phyloP scores from a whole-genome alignment of 30 jellyfish, hydroid and myxozoan species.

The Hydractinia symbiolongicarpus region DNA sequence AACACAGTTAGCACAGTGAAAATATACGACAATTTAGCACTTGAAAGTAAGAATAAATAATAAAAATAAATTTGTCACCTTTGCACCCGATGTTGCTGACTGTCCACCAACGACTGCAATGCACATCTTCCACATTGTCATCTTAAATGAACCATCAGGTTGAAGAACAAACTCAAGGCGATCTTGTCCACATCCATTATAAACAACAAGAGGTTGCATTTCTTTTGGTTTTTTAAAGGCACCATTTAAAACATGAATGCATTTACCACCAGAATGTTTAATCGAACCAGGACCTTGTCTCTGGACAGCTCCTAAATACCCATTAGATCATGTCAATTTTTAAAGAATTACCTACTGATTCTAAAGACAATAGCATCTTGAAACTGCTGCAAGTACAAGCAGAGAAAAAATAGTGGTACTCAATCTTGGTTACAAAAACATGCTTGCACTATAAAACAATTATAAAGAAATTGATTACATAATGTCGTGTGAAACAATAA shows the following conservation, averaged over 20 bases:
- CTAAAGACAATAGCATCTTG: too few relatives aligned
- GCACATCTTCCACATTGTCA: constrained; percentile 57
- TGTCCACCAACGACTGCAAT: constrained; percentile 65
- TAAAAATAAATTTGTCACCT: constrained; percentile 20
- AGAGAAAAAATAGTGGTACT: not conserved
- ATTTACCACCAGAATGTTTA: constrained; percentile 67
- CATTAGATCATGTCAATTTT: too few relatives aligned
- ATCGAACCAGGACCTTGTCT: constrained; percentile 90
- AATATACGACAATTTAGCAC: too few relatives aligned
- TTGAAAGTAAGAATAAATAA: too few relatives aligned
- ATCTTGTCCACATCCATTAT: constrained; percentile 91
- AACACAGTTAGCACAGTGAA: too few relatives aligned
- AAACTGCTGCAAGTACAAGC: not conserved
- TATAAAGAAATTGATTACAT: too few relatives aligned
- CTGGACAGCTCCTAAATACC: constrained; percentile 59
- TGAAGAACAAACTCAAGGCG: constrained; percentile 59
- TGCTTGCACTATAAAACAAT: not conserved
- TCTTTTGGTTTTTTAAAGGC: constrained; percentile 83
- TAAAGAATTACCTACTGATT: too few relatives aligned
- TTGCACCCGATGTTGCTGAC: constrained; percentile 62
- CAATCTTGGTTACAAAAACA: not conserved
- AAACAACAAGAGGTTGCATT: constrained; percentile 69
- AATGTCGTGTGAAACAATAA: not conserved
- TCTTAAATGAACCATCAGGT: constrained; percentile 53
- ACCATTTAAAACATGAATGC: constrained; percentile 75